Evolutionary conservation across 2,797 vertebrate species (phyloP).

Genomic region (Limnodromus scolopaceus): DNA sequence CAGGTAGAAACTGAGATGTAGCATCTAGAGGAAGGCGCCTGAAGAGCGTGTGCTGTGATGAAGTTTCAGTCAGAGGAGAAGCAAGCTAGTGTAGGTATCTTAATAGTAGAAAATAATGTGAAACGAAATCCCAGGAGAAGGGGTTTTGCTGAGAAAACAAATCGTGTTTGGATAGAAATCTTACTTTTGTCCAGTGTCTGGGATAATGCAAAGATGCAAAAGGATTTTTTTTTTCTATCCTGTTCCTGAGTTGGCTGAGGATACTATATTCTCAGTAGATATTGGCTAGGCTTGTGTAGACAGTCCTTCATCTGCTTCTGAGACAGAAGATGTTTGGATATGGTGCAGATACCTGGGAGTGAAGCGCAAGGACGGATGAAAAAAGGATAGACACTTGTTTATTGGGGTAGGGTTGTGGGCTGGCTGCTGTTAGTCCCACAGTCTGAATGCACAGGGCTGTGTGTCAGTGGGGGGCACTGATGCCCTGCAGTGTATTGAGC

Average conservation of each 20-base stretch:
- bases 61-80: slow-evolving; percentile 19
- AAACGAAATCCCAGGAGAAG: slow-evolving; percentile 37
- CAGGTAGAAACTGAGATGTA: slow-evolving; percentile 38
- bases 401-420: slow-evolving; percentile 55
- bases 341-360: not conserved
- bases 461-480: slow-evolving; percentile 57
- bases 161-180: not conserved
- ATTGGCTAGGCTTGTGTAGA: not conserved
- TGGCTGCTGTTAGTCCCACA: slow-evolving; percentile 74
- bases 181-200: not conserved
- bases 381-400: slow-evolving; percentile 11
- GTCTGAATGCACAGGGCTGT: slow-evolving; percentile 82
- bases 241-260: not conserved
- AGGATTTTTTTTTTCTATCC: not conserved
- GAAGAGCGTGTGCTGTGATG: not conserved
- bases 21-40: slow-evolving; percentile 9
- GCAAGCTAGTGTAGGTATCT: slow-evolving; percentile 27
- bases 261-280: not conserved
- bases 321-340: not conserved
- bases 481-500: slow-evolving; percentile 62
- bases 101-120: slow-evolving; percentile 20
- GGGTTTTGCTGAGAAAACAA: slow-evolving; percentile 6
- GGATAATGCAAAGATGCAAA: not conserved
- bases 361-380: slow-evolving; percentile 1
- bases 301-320: not conserved